These are phyloP conservation scores for Lates japonicus DNA, from an alignment of 2,797 vertebrate genomes.

Conservation along the genomic window DNA sequence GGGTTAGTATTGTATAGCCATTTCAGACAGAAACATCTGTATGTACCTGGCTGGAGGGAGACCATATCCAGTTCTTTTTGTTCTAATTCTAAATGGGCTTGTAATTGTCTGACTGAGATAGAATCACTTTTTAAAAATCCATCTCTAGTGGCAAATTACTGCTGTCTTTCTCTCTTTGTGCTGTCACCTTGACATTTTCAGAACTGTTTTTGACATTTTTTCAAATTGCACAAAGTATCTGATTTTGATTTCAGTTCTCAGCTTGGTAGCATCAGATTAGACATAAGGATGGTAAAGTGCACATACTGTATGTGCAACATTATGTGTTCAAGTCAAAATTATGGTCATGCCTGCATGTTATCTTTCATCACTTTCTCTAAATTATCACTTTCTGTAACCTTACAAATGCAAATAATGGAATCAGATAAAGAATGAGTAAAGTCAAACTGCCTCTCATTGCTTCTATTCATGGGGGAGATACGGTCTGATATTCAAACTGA, in stretches of 20 bases:
- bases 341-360: constrained; percentile 14
- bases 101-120: constrained; percentile 18
- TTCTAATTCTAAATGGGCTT: constrained; percentile 11
- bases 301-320: constrained; percentile 19
- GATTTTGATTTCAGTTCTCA: constrained; percentile 43
- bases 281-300: constrained; percentile 7
- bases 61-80: constrained; percentile 3
- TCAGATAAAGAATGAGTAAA: constrained; percentile 11
- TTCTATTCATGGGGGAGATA: constrained; percentile 28
- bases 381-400: constrained; percentile 25
- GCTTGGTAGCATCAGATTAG: constrained; percentile 44
- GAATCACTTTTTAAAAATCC: neutral
- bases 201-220: constrained; percentile 62
- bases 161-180: constrained; percentile 11
- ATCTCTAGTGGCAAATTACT: constrained; percentile 27
- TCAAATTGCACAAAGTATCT: constrained; percentile 52
- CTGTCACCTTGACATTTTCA: constrained; percentile 68
- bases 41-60: constrained; percentile 6
- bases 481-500: constrained; percentile 43
- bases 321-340: constrained; percentile 6
- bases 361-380: constrained; percentile 25
- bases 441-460: neutral
- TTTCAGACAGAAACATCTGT: neutral
- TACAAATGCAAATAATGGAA: constrained; percentile 38
- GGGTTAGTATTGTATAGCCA: neutral